A percentile compares a stretch with the other conserved stretches of the same genome.
Evolutionary conservation across 2,888 invertebrate genomes (phyloP).

Genomic region (Trisateles emortualis): DNA sequence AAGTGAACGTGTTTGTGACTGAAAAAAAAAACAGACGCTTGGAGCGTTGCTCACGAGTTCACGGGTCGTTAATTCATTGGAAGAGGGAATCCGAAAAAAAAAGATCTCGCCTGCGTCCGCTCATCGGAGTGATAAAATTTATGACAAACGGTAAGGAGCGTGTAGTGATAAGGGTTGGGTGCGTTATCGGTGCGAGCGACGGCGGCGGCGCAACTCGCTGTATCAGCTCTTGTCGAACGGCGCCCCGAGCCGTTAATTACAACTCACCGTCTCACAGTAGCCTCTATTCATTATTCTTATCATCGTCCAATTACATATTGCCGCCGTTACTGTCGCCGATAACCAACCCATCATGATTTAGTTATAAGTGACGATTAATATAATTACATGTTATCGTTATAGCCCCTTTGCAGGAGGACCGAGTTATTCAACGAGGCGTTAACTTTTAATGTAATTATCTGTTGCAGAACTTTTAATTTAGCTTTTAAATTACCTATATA

Average conservation of each 20-base stretch:
- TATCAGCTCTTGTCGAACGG: slow-evolving; percentile 55
- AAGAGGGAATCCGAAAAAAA: slow-evolving; percentile 71
- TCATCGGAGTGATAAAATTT: slow-evolving; percentile 84
- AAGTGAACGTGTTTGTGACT: slow-evolving; percentile 80
- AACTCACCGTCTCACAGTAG: slow-evolving; percentile 44
- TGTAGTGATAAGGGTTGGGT: slow-evolving; percentile 79
- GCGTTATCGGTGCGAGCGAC: slow-evolving; percentile 68
- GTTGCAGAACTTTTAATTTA: background rate
- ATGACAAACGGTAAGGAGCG: slow-evolving; percentile 84
- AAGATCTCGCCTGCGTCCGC: slow-evolving; percentile 73
- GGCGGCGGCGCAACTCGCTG: slow-evolving; percentile 49
- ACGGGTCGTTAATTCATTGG: slow-evolving; percentile 80
- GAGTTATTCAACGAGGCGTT: background rate
- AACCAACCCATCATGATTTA: slow-evolving; percentile 45
- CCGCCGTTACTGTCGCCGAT: slow-evolving; percentile 44
- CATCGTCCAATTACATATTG: slow-evolving; percentile 56
- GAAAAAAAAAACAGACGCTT: slow-evolving; percentile 64
- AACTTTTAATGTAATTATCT: background rate
- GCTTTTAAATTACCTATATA: too few species aligned
- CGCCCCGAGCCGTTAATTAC: slow-evolving; percentile 58
- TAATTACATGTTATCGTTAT: slow-evolving; percentile 27
- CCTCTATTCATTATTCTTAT: slow-evolving; percentile 53
- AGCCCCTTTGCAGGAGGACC: slow-evolving; percentile 13
- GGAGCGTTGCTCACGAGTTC: slow-evolving; percentile 75
- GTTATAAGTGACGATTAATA: slow-evolving; percentile 19